A percentile compares a stretch with the other conserved stretches of the same genome.
phyloP scores from a whole-genome alignment of 2,888 invertebrate genomes.

The Philereme transversata region DNA sequence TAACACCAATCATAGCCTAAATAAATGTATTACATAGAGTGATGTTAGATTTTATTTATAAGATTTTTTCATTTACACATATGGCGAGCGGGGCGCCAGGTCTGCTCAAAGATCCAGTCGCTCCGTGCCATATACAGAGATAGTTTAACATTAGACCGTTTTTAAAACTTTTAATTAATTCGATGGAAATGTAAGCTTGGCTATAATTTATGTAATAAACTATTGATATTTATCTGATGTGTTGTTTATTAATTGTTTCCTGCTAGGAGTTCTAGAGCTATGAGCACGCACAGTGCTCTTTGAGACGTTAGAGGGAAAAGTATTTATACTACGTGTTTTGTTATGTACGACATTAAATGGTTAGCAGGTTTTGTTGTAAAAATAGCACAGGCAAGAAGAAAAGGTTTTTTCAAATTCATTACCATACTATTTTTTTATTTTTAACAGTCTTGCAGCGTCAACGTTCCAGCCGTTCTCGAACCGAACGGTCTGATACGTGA shows the following conservation, averaged over 20 bases:
- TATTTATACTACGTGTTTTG: too few species aligned
- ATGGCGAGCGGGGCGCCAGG: slow-evolving; percentile 43
- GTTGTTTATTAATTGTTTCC: slow-evolving; percentile 45
- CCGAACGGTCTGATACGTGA: too few species aligned
- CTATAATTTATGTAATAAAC: slow-evolving; percentile 84
- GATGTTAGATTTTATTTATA: slow-evolving; percentile 79
- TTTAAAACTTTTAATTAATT: slow-evolving; percentile 67
- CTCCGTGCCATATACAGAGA: slow-evolving; percentile 59
- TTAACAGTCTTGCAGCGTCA: too few species aligned
- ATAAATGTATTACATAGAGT: slow-evolving; percentile 74
- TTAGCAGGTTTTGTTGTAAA: too few species aligned
- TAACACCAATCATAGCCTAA: slow-evolving; percentile 81
- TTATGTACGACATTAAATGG: too few species aligned
- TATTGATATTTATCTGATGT: slow-evolving; percentile 72
- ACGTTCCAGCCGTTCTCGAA: too few species aligned
- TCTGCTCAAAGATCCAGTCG: not conserved
- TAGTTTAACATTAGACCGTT: slow-evolving; percentile 67
- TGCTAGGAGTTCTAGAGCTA: too few species aligned
- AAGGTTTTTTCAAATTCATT: too few species aligned
- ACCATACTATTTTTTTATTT: too few species aligned
- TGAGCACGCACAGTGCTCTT: too few species aligned
- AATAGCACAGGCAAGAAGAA: too few species aligned
- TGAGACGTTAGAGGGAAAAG: too few species aligned
- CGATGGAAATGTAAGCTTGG: slow-evolving; percentile 81
- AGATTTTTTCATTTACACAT: slow-evolving; percentile 71